Base-by-base conservation (phyloP, 2,888 invertebrate genomes). In the Auanema freiburgensis region DNA sequence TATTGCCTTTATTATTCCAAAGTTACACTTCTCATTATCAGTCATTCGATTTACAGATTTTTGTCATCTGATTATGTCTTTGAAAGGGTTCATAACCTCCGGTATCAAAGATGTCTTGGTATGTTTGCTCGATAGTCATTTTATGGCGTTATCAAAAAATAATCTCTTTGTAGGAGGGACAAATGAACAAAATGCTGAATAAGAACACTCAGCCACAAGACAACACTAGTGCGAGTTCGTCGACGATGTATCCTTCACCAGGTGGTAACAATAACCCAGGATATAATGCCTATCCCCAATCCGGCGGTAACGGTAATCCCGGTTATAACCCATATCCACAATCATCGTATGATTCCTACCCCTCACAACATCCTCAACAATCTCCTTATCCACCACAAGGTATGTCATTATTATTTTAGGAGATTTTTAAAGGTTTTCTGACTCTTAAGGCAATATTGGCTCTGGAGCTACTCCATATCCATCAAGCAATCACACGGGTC, bases 81-180 rank as follows among this genome's bases (percentile, higher is more conserved):
- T 69, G 24, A 60, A 64, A 44, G 69, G 66, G 53, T 72, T 69
- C 24, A 61, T 72, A 46, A 67, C 64, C 53, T 69, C 69, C 44
- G 72, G 72, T 40, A 67, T 72, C 46, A 65, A 72, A 58, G 72
- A 72, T 54, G 72, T 67, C 33, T 25, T 72, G 50, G 69, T 69
- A 41, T 64, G 69, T 66, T 54, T 33, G n/a, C 40, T 51, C 44
- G 40, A 52, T 56, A 5, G 5, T 42, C 33, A 3, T 5, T 33
- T 33, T 33, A 33, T 33, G 8, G 33, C 33, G 33, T 33, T 33
- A 33, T 33, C 33, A 33, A 33, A 33, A 33, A 33, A 33, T 33
- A 33, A 33, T 33, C 33, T 33, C 33, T 33, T 33, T 33, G 33
- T 33, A 33, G 33, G 33, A 33, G 33, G 33, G 33, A 33, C 33